phyloP scores from a whole-genome alignment of 1,140 invertebrate genomes.

The Contarinia nasturtii region DNA sequence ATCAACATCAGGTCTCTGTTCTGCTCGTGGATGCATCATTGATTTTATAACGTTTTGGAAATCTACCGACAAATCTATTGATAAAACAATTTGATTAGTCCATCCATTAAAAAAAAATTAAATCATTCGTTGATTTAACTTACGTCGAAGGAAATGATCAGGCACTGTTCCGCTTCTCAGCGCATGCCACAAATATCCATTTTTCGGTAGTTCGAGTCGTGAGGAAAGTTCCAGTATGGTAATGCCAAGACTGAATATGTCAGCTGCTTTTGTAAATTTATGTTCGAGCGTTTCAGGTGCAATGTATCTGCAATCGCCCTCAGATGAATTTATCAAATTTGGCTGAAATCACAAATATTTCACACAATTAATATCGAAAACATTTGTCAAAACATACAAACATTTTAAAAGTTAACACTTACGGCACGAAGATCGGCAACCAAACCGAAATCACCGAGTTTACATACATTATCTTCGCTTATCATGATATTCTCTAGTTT shows the following conservation, averaged over 20 bases:
- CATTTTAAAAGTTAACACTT: slow-evolving; percentile 10
- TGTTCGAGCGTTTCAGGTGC: slow-evolving; percentile 50
- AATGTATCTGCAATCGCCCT: slow-evolving; percentile 60
- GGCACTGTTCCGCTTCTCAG: slow-evolving; percentile 31
- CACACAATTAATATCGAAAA: neutral
- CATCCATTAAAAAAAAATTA: neutral
- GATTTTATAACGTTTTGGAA: slow-evolving; percentile 30
- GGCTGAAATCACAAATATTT: slow-evolving; percentile 6
- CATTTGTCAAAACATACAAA: neutral
- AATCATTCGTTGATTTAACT: slow-evolving; percentile 1
- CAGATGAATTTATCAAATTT: slow-evolving; percentile 26
- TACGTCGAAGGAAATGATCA: slow-evolving; percentile 18
- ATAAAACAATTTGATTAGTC: slow-evolving; percentile 1
- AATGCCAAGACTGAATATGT: slow-evolving; percentile 51
- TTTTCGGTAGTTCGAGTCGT: slow-evolving; percentile 46
- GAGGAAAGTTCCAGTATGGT: slow-evolving; percentile 49
- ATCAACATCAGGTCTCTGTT: slow-evolving; percentile 29
- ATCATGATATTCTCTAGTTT: slow-evolving; percentile 59
- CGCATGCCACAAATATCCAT: slow-evolving; percentile 47
- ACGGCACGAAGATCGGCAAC: slow-evolving; percentile 43
- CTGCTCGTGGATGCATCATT: slow-evolving; percentile 36
- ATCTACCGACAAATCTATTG: slow-evolving; percentile 30
- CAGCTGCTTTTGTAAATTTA: slow-evolving; percentile 35
- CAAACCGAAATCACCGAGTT: slow-evolving; percentile 57
- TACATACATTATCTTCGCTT: slow-evolving; percentile 37